phyloP scores from a whole-genome alignment of 2,888 invertebrate genomes.

The Pinctada fucata region DNA sequence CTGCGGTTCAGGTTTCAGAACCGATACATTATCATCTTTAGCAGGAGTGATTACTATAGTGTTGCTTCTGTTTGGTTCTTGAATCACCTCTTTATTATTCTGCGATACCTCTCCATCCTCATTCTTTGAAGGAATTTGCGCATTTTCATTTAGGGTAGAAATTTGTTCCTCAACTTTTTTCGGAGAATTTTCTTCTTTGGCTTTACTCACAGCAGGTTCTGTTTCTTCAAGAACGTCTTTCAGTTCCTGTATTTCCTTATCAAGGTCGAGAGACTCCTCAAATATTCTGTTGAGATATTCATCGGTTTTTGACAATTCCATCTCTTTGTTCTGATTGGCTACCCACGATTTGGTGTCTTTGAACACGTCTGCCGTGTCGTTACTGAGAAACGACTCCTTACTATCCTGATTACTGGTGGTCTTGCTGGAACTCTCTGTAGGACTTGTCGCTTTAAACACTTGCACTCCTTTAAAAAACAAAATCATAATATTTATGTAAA shows the following conservation, averaged over 20 bases:
- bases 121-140: too few relatives aligned
- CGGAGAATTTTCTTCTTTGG: background rate
- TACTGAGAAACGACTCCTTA: constrained; percentile 49
- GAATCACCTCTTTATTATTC: background rate
- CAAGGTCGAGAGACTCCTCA: constrained; percentile 1
- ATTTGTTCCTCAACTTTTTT: background rate
- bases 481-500: background rate
- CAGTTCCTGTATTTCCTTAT: background rate
- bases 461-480: constrained; percentile 46
- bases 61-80: too few relatives aligned
- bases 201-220: background rate
- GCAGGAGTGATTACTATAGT: too few relatives aligned
- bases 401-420: constrained; percentile 50
- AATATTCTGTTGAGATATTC: background rate
- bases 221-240: background rate
- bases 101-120: background rate
- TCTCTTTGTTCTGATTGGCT: constrained; percentile 6
- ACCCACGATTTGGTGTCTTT: constrained; percentile 29
- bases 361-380: constrained; percentile 31
- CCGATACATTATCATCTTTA: too few relatives aligned
- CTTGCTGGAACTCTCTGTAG: constrained; percentile 35
- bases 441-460: constrained; percentile 46
- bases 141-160: background rate
- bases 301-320: background rate
- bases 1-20: too few relatives aligned